Base-by-base conservation (phyloP, 2,888 invertebrate genomes). In the Watsonalla binaria region DNA sequence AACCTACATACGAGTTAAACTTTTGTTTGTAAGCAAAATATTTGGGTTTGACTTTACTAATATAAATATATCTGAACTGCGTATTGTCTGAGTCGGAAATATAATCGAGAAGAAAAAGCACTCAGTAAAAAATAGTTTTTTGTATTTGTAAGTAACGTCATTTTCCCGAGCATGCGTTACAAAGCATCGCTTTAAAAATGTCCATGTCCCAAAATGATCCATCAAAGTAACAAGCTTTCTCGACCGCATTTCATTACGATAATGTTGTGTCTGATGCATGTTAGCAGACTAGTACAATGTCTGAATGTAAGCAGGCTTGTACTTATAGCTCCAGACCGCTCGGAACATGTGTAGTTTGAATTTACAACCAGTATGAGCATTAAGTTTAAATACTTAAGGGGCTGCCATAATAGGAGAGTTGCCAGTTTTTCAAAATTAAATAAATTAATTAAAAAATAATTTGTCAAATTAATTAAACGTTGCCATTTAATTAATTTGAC, bases 331-430 rank as follows among this genome's bases (percentile, higher is more conserved):
- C 49, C 49, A 15, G 37, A 14, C 15, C 15, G 37, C 49, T 37
- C 37, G 13, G 49, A 39, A 49, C 49, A 49, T 39, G n/a, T 49
- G 49, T 60, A 57, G 63, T 72, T 70, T 72, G 72, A 67, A 71
- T 75, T 73, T 69, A 62, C 61, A 65, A 67, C 63, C 65, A 61
- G 68, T 66, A 62, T 60, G 66, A 66, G 55, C 67, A 71, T 71
- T 73, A 69, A 63, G 63, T 76, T 78, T 69, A 74, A 74, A 70
- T 56, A 47, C 62, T 75, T 76, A 76, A 77, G 80, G 75, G 54
- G 57, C 65, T 58, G 70, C 46, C 50, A 59, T 48, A 46, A 54
- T 55, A 55, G 55, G 11, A 11, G 11, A 11, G 9, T 42, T 5
- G 5, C 42, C 11, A 11, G 42, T 5, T 11, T 42, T 39, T 39